Evolutionary conservation across 2,888 invertebrate genomes (phyloP), one percentile per base, ranked within the genome.

Genomic region (Lithosia quadra): DNA sequence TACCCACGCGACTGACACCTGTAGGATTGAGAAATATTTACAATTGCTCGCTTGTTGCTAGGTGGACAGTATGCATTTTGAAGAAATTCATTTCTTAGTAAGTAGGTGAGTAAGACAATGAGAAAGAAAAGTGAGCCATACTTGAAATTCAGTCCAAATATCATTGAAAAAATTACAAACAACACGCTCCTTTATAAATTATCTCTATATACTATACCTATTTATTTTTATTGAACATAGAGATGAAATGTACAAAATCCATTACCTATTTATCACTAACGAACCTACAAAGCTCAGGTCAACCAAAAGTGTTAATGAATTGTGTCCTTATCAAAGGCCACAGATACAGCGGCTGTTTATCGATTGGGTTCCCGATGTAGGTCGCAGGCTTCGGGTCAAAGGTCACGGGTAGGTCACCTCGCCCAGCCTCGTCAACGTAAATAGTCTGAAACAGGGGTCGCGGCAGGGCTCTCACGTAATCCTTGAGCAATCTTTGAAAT

Each of bases 311-410:
- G 86, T 81, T 81, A 84, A 88, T 86, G 86, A 83, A 83, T 73
- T 70, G 78, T 80, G 81, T 77, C 78, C 82, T 84, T 84, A 85
- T 86, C 84, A 77, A 78, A 81, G 79, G 77, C 81, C 81, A 85
- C 83, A 80, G 79, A 83, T 82, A 80, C 83, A 80, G 79, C 77
- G 78, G 82, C 83, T 90, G 86, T 82, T 86, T 91, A 93, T 93
- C 91, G 92, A 92, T 92, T 92, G 84, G 83, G 67, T 73, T 76
- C 80, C 79, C 76, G 83, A 91, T 91, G 89, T 96, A 93, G 96
- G 96, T 95, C 95, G 91, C 91, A 94, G 95, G 91, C 94, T 94
- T 79, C 92, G 89, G 95, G 95, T 95, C 95, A 95, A 94, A 95
- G 95, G 95, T 95, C 95, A 92, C 90, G 92, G 90, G 90, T 91